phyloP scores from a whole-genome alignment of 2,888 invertebrate species.

The Norana najaformis region DNA sequence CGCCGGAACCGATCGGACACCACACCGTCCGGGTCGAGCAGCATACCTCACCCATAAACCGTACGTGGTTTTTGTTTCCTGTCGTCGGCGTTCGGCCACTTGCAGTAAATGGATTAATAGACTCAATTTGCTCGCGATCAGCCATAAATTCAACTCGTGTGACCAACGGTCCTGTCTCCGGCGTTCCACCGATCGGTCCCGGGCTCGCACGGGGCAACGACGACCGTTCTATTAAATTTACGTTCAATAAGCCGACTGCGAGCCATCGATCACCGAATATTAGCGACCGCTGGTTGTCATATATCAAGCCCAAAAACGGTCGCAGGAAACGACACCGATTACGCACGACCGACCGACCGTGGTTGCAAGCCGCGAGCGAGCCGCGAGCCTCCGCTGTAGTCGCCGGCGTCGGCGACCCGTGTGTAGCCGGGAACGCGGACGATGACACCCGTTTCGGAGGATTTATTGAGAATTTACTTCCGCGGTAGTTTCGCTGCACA shows the following conservation, averaged over 20 bases:
- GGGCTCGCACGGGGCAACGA: background rate
- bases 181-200: background rate
- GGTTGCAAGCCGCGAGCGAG: background rate
- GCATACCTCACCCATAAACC: background rate
- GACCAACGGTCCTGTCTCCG: constrained; percentile 20
- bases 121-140: constrained; percentile 24
- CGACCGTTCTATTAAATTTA: constrained; percentile 23
- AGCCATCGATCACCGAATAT: constrained; percentile 14
- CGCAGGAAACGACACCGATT: constrained; percentile 20
- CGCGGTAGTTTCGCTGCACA: background rate
- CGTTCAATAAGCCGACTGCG: constrained; percentile 25
- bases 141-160: constrained; percentile 22
- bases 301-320: constrained; percentile 10
- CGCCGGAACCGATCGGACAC: background rate
- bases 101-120: constrained; percentile 24
- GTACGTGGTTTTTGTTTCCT: background rate
- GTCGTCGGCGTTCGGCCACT: constrained; percentile 8
- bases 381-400: background rate
- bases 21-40: background rate
- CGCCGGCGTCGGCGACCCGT: background rate
- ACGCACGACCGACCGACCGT: constrained; percentile 17
- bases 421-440: background rate
- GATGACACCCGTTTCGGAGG: background rate
- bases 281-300: constrained; percentile 16
- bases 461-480: constrained; percentile 24